phyloP scores from a whole-genome alignment of 2,888 invertebrate species.

The Brassicogethes aeneus region DNA sequence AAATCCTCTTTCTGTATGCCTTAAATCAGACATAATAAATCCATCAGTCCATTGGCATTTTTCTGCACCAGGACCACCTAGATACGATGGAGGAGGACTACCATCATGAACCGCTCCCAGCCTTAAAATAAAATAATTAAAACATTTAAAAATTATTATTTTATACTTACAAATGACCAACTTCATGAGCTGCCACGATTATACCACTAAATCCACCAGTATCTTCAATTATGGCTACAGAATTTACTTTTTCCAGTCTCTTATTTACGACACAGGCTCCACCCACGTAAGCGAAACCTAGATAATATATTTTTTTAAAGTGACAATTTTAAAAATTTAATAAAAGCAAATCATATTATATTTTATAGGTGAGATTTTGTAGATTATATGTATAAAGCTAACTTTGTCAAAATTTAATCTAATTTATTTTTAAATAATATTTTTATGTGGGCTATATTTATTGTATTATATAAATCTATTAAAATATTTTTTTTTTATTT shows the following conservation, averaged over 20 bases:
- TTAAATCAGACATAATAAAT: conserved; percentile 89
- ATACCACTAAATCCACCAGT: conserved; percentile 95
- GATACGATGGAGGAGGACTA: conserved; percentile 87
- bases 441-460: too few species aligned
- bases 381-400: too few species aligned
- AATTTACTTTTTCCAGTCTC: conserved; percentile 89
- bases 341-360: too few species aligned
- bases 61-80: conserved; percentile 90
- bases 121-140: too few species aligned
- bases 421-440: too few species aligned
- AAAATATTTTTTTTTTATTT: too few species aligned
- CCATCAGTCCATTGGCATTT: conserved; percentile 95
- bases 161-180: conserved; percentile 94
- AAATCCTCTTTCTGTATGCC: conserved; percentile 92
- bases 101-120: conserved; percentile 94
- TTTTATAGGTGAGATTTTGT: too few species aligned
- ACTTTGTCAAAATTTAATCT: too few species aligned
- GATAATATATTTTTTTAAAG: too few species aligned
- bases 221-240: conserved; percentile 92
- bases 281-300: conserved; percentile 93
- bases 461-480: too few species aligned
- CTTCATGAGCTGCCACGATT: conserved; percentile 94
- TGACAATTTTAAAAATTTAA: not conserved
- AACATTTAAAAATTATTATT: too few species aligned
- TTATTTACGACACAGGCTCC: conserved; percentile 95